phyloP scores from a whole-genome alignment of 2,888 invertebrate genomes.

The Scaptomyza cyrtandrae region DNA sequence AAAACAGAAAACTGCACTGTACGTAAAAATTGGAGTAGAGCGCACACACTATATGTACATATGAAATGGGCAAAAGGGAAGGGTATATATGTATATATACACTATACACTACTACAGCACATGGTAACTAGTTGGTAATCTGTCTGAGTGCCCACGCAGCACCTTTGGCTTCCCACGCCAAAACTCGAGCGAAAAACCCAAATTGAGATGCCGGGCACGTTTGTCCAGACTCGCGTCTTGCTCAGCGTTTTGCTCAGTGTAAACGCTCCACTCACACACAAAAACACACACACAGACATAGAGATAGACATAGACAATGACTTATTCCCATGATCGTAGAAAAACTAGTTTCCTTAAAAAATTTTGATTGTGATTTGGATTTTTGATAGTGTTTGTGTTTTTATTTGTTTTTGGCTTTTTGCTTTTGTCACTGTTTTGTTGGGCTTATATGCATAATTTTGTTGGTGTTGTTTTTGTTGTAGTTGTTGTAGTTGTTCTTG shows the following conservation, averaged over 20 bases:
- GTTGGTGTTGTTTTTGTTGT: constrained; percentile 22
- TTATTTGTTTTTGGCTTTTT: constrained; percentile 37
- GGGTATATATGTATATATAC: constrained; percentile 29
- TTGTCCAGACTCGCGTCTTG: constrained; percentile 41
- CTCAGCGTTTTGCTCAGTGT: constrained; percentile 63
- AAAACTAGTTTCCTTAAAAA: constrained; percentile 74
- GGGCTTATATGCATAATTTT: constrained; percentile 66
- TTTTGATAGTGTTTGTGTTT: constrained; percentile 55
- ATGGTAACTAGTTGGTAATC: constrained; percentile 27
- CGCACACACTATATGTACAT: constrained; percentile 10
- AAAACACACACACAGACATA: constrained; percentile 17
- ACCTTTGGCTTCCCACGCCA: constrained; percentile 64
- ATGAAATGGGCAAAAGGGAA: constrained; percentile 8
- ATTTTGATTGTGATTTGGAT: constrained; percentile 70
- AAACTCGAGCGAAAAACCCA: constrained; percentile 40
- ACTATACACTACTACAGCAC: neutral
- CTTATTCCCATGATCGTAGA: constrained; percentile 49
- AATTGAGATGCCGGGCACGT: constrained; percentile 64
- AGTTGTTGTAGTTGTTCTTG: constrained; percentile 17
- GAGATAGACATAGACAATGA: constrained; percentile 15
- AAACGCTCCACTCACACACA: constrained; percentile 39
- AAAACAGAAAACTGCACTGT: constrained; percentile 42
- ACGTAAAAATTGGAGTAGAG: constrained; percentile 46
- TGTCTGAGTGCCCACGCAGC: constrained; percentile 55
- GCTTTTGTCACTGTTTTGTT: constrained; percentile 35